Evolutionary conservation across 2,113 vertebrate genomes (phyloP).

Genomic region (Otus sunia): DNA sequence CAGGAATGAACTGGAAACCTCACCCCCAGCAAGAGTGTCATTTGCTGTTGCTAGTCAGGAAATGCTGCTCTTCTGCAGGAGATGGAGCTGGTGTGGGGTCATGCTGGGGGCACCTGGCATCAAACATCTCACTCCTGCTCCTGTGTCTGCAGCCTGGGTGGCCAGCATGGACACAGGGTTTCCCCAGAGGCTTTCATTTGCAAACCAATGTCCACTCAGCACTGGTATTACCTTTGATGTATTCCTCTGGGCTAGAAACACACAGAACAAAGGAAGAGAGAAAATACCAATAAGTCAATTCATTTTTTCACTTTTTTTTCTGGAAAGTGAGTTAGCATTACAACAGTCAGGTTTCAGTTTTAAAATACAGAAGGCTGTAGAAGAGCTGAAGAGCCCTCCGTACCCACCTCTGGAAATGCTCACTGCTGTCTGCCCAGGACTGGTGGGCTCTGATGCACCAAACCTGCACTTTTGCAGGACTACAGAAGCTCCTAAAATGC

Average conservation of each 20-base stretch:
- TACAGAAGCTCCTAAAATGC: neutral
- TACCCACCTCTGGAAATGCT: neutral
- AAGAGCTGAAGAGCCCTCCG: rapidly evolving
- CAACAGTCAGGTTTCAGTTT: neutral
- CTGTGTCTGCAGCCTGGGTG: neutral
- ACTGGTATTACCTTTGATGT: neutral
- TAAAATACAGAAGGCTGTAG: neutral
- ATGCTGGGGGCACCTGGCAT: neutral
- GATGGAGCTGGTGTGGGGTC: neutral
- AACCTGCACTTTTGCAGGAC: neutral
- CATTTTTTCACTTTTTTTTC: neutral
- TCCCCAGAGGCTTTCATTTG: neutral
- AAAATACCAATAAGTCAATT: neutral
- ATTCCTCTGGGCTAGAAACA: neutral
- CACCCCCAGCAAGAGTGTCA: neutral
- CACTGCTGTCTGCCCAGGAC: rapidly evolving
- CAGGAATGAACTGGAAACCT: neutral
- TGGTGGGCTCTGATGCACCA: neutral
- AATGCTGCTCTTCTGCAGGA: neutral
- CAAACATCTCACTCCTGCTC: neutral
- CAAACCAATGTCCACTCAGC: neutral
- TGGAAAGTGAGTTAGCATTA: neutral
- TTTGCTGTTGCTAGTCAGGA: neutral
- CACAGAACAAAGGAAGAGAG: neutral
- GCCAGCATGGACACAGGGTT: neutral